Base-by-base conservation (phyloP, 2,113 vertebrate genomes). In the Polyodon spathula region DNA sequence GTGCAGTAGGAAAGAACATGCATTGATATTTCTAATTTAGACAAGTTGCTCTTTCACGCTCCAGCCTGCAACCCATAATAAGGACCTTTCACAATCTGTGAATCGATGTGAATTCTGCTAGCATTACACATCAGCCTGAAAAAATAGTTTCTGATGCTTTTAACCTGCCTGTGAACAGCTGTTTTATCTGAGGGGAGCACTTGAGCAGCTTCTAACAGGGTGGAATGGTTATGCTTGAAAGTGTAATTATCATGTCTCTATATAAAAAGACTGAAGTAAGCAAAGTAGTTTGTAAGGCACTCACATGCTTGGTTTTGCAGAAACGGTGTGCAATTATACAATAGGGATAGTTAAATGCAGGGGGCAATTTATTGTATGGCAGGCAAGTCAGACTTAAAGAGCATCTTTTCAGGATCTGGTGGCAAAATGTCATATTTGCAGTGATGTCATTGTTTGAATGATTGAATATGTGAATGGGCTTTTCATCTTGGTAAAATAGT, bases 71-170 rank as follows among this genome's bases (percentile, higher is more conserved):
- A 3, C 7, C 46, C 46, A 50, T 50, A 14, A 50, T 11, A 2
- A 50, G 46, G 11, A 50, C 46, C 46, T 50, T 50, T 50, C 46
- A 50, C 46, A 50, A 50, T 50, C 46, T 14, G n/a, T 50, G n/a
- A 5, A n/a, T n/a, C n/a, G n/a, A n/a, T 12, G 10, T 50, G 46
- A 3, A 5, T 11, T 50, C 46, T 50, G 10, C 11, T 8, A n/a
- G 46, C 46, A 14, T n/a, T 12, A 50, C 11, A 50, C 11, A 50
- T 5, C 46, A 3, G n/a, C 8, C 46, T 50, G 46, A 50, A 50
- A 50, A n/a, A 4, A 50, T 50, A n/a, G 7, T 10, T 12, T 50
- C 46, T 50, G 46, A 8, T 50, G 46, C 46, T 50, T 12, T 50
- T 50, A 14, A 43, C 11, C 42, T 5, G n/a, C 10, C 46, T 50